Evolutionary conservation across 2,797 vertebrate species (phyloP), one percentile per base, ranked within the genome.

Genomic region (Thunnus albacares): DNA sequence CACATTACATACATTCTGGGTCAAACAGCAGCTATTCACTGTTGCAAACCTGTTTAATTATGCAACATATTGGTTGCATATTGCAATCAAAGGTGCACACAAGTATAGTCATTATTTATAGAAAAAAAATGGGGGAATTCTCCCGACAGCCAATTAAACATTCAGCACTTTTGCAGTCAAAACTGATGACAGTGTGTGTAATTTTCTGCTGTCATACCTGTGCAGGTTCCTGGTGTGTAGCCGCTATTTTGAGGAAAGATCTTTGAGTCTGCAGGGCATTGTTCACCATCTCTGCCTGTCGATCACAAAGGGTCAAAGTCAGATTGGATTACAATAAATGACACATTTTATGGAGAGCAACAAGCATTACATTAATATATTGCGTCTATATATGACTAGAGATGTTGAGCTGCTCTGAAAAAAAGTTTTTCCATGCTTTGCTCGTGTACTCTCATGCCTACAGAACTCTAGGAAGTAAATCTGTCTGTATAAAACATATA

Each of bases 281-380:
- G 66, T 94, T 95, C 61, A 99, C 97, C 97, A 99, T 97, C 91
- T 97, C 96, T 26, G 98, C 97, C 98, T 99, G 93, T 81, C 60
- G 70, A 88, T 85, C 81, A 81, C 20, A 83, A 81, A 86, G 5
- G 41, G 68, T 38, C 70, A 80, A 67, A 65, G 45, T 63, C 53
- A 83, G 26, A 61, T 3, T 22, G 41, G 8, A 52, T 56, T 33
- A 58, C 30, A 10, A 74, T 49, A 47, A 3, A 62, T 14, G 20
- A 70, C 24, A 69, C n/a, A 47, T 57, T 59, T 59, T 13, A 26
- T 10, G 10, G 7, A 51, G 24, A 26, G 1, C 12, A 49, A 51
- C 7, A 10, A 33, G 35, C 60, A 38, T 24, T 26, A 6, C 14
- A 24, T 30, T 38, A 6, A 41, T 49, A 14, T n/a, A 49, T 1